Conservation (phyloP, 1,140 invertebrate species). For the Drosophila miranda region DNA sequence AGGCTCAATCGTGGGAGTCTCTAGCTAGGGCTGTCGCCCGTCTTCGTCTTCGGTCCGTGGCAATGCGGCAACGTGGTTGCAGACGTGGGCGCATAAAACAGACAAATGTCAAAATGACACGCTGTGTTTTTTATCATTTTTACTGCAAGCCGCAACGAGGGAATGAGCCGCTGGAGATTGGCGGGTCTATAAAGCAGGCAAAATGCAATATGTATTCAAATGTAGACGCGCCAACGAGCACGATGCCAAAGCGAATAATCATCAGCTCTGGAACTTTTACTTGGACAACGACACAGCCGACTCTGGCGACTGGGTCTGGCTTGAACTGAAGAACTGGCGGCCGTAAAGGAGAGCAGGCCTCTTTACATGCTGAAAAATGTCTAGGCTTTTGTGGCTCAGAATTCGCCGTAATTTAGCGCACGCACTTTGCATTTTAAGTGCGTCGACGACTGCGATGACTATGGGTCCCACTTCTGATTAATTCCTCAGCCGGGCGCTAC, state of each 20-base stretch:
- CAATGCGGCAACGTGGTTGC: conserved; percentile 46
- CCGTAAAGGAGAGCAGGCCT: conserved; percentile 21
- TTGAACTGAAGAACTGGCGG: background rate
- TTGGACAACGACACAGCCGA: conserved; percentile 12
- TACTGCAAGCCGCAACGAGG: conserved; percentile 52
- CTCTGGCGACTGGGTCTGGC: background rate
- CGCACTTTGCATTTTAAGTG: conserved; percentile 77
- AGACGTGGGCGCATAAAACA: conserved; percentile 72
- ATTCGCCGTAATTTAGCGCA: conserved; percentile 75
- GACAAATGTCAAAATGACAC: conserved; percentile 79
- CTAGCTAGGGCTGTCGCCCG: background rate
- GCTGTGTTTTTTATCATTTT: conserved; percentile 81
- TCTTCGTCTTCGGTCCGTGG: no score
- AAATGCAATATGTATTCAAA: conserved; percentile 81
- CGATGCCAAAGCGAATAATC: conserved; percentile 76
- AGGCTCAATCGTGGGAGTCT: conserved; percentile 63
- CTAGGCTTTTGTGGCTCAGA: conserved; percentile 66
- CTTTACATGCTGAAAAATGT: conserved; percentile 71
- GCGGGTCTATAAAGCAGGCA: conserved; percentile 34
- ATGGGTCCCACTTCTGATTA: conserved; percentile 62
- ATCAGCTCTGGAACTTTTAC: conserved; percentile 37
- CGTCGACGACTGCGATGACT: conserved; percentile 12
- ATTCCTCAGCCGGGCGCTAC: conserved; percentile 68
- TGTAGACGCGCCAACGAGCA: conserved; percentile 72
- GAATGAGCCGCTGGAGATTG: background rate